Base-by-base conservation (phyloP, 1,140 invertebrate species). In the Achatina immaculata region DNA sequence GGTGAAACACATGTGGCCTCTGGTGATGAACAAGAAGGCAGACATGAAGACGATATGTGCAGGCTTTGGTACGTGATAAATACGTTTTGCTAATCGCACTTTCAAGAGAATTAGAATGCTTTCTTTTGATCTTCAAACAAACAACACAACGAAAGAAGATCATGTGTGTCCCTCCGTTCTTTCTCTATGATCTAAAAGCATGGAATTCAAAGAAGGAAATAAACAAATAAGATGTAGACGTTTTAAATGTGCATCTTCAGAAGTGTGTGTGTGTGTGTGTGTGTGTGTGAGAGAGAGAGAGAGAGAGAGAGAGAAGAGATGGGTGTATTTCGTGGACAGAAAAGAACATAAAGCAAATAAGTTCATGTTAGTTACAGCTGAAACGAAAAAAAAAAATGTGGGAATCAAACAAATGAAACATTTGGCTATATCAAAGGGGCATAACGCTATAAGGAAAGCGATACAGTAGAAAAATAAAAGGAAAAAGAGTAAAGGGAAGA, bases 1-100 rank as follows among this genome's bases (percentile, higher is more conserved):
- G 75, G 36, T 77, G 51, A 55, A 34, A 77, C 75, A 77, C 75
- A 42, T 77, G 75, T 21, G 75, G 75, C n/a, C 75, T 31, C 75
- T 77, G 75, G 7, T n/a, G 45, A 48, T 24, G 16, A 72, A 19
- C 11, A 51, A 24, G 24, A 51, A 51, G 48, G 24, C 11, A 51
- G n/a, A n/a, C n/a, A n/a, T n/a, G n/a, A n/a, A n/a, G n/a, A n/a
- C n/a, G n/a, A n/a, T n/a, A n/a, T n/a, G n/a, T n/a, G n/a, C n/a
- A n/a, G n/a, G n/a, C n/a, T n/a, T n/a, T n/a, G n/a, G n/a, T n/a
- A n/a, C n/a, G n/a, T n/a, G n/a, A n/a, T n/a, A n/a, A n/a, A n/a
- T n/a, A n/a, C n/a, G n/a, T n/a, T n/a, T n/a, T n/a, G n/a, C n/a
- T n/a, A n/a, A n/a, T n/a, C n/a, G n/a, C n/a, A n/a, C n/a, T n/a